Conservation (phyloP, 2,888 invertebrate genomes). For the Drosophila kambysellisi region DNA sequence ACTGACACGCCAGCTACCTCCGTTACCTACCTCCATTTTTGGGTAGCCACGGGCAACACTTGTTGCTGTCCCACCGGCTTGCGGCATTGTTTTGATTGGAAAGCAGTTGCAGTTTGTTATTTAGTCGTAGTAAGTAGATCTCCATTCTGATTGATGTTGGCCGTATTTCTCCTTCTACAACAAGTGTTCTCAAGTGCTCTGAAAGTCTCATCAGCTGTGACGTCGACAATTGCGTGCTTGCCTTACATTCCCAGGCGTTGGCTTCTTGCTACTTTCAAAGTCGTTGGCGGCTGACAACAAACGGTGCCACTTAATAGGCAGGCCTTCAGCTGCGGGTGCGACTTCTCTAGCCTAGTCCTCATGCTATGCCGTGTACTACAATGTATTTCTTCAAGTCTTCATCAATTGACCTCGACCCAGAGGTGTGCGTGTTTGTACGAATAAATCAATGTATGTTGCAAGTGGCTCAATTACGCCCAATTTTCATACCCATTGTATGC, state of each 20-base stretch:
- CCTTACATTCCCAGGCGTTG: slow-evolving; percentile 61
- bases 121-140: slow-evolving; percentile 17
- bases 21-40: not conserved
- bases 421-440: slow-evolving; percentile 63
- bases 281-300: slow-evolving; percentile 56
- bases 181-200: slow-evolving; percentile 73
- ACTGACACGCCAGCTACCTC: slow-evolving; percentile 41
- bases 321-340: slow-evolving; percentile 54
- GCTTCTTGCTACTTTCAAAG: slow-evolving; percentile 66
- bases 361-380: slow-evolving; percentile 28
- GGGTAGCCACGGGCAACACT: slow-evolving; percentile 56
- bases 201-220: slow-evolving; percentile 12
- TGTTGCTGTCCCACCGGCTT: slow-evolving; percentile 50
- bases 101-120: slow-evolving; percentile 44
- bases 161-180: slow-evolving; percentile 48
- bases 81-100: slow-evolving; percentile 60
- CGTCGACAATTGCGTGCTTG: slow-evolving; percentile 66
- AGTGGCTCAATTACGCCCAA: slow-evolving; percentile 42
- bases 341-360: slow-evolving; percentile 48
- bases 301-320: slow-evolving; percentile 63
- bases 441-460: slow-evolving; percentile 50
- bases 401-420: slow-evolving; percentile 71
- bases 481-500: slow-evolving; percentile 30
- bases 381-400: slow-evolving; percentile 30
- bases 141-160: slow-evolving; percentile 57